Evolutionary conservation across 2,113 vertebrate genomes (phyloP).

Genomic region (Prinia subflava): DNA sequence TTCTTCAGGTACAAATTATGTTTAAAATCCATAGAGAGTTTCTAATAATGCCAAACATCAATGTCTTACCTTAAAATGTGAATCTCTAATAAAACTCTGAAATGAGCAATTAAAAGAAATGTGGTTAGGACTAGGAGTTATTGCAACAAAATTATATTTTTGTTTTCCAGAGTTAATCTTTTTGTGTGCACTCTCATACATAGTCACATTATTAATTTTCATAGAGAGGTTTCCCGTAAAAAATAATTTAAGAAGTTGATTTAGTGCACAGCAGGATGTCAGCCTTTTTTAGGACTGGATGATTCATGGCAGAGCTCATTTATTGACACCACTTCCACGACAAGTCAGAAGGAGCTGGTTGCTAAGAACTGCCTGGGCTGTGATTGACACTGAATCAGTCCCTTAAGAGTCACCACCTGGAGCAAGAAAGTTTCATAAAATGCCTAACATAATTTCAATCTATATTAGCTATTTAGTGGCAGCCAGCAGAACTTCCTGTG

Average conservation of each 20-base stretch:
- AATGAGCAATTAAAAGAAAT: neutral
- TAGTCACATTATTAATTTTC: neutral
- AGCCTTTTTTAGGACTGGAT: neutral
- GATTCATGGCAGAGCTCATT: neutral
- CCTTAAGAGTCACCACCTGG: neutral
- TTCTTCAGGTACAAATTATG: slow-evolving; percentile 6
- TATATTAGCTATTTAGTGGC: neutral
- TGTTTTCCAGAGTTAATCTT: neutral
- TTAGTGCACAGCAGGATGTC: neutral
- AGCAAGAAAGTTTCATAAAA: neutral
- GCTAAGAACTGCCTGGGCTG: neutral
- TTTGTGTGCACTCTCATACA: neutral
- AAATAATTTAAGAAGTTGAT: neutral
- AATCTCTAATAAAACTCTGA: neutral
- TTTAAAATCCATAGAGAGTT: neutral
- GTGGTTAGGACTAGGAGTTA: neutral
- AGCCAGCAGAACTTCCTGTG: neutral
- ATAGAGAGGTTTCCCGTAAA: neutral
- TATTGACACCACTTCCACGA: fast-evolving
- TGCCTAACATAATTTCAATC: neutral
- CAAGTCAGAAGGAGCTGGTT: neutral
- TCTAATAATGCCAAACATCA: neutral
- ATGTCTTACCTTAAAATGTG: neutral
- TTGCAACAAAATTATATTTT: neutral
- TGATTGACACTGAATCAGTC: neutral